A percentile compares a stretch with the other conserved stretches of the same genome.
phyloP scores from a whole-genome alignment of 2,888 invertebrate species.

The Cataglyphis rosenhaueri region DNA sequence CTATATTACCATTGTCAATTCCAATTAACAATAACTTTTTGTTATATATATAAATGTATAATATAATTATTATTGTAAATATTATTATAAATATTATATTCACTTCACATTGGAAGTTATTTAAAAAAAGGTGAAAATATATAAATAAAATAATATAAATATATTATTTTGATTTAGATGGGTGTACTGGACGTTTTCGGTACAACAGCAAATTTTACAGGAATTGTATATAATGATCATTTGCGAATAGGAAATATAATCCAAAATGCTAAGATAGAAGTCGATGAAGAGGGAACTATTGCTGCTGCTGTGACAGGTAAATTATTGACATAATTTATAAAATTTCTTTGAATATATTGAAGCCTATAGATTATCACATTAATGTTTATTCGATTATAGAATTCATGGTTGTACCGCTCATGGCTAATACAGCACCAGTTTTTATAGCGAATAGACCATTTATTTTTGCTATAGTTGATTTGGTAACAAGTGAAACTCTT shows the following conservation, averaged over 20 bases:
- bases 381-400: conserved; percentile 77
- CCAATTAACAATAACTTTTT: neutral
- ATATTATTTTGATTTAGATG: conserved; percentile 86
- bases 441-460: conserved; percentile 89
- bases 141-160: neutral
- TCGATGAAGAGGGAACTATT: conserved; percentile 89
- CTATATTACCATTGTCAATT: neutral
- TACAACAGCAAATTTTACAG: conserved; percentile 87
- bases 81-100: neutral
- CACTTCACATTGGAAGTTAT: conserved; percentile 4
- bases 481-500: conserved; percentile 86
- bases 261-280: conserved; percentile 89
- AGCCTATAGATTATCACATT: neutral
- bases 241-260: conserved; percentile 87
- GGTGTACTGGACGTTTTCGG: conserved; percentile 88
- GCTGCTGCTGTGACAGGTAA: conserved; percentile 88
- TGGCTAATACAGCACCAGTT: conserved; percentile 86
- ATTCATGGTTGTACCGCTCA: conserved; percentile 88
- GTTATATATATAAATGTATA: neutral
- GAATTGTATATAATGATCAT: conserved; percentile 85
- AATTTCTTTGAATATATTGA: neutral
- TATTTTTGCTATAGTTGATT: conserved; percentile 88
- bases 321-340: conserved; percentile 10
- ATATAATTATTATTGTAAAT: conserved; percentile 2
- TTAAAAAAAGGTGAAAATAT: neutral